phyloP scores from a whole-genome alignment of 2,888 invertebrate species.

The Frankliniella intonsa region DNA sequence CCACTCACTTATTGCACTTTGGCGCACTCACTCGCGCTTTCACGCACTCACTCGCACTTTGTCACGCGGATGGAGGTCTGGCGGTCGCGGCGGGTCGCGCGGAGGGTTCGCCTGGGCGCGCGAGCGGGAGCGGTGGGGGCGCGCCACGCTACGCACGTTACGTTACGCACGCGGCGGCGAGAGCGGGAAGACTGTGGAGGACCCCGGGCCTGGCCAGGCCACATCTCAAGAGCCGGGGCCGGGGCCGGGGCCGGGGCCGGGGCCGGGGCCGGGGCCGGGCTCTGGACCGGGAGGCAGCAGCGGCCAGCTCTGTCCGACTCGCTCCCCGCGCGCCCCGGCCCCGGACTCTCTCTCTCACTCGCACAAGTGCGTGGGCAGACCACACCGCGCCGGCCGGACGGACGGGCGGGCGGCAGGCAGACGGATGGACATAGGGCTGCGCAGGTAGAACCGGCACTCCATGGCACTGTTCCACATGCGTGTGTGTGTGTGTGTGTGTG shows the following conservation, averaged over 20 bases:
- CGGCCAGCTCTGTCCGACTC: background rate
- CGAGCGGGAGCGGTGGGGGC: background rate
- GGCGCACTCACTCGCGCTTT: background rate
- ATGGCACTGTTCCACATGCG: background rate
- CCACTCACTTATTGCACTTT: background rate
- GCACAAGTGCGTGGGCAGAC: constrained; percentile 2
- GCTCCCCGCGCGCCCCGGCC: background rate
- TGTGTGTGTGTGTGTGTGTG: constrained; percentile 17
- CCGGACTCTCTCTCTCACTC: background rate
- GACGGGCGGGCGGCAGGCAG: background rate
- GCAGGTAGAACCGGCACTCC: constrained; percentile 10
- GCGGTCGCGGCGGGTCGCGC: background rate
- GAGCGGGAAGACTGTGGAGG: constrained; percentile 1
- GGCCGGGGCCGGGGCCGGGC: background rate
- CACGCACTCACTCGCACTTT: background rate
- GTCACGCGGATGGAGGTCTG: background rate
- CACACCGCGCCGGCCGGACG: background rate
- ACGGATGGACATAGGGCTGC: background rate
- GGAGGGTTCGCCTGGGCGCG: background rate
- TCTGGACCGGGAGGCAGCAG: background rate
- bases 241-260: background rate
- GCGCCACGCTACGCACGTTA: background rate
- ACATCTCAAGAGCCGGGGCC: background rate
- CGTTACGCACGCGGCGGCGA: background rate
- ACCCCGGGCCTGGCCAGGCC: background rate